Percentiles rank a stretch among this genome's conserved stretches.
These are phyloP conservation scores for Thaleichthys pacificus DNA, from an alignment of 2,797 vertebrate genomes.

Conservation along the genomic window DNA sequence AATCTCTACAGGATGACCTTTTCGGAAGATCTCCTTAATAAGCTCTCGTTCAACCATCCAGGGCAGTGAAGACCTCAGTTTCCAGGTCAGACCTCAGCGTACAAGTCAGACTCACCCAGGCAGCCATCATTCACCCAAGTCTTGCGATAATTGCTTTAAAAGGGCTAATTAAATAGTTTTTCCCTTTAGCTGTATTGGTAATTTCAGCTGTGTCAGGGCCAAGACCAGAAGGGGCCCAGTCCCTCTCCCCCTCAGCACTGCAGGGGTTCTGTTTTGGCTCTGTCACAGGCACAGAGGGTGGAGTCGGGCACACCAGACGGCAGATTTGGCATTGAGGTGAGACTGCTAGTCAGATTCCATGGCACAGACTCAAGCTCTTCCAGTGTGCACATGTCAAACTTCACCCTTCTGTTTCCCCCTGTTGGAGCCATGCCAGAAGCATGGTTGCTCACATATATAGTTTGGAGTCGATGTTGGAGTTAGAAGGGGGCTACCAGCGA, in stretches of 20 bases:
- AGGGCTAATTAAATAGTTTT: conserved; percentile 66
- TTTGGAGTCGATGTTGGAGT: background rate
- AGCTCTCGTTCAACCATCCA: conserved; percentile 18
- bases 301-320: conserved; percentile 32
- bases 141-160: conserved; percentile 63
- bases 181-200: conserved; percentile 45
- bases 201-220: conserved; percentile 45
- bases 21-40: conserved; percentile 20
- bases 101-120: conserved; percentile 37
- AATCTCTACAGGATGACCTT: background rate
- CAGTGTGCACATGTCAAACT: conserved; percentile 55
- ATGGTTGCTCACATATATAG: conserved; percentile 17
- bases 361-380: conserved; percentile 51
- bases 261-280: conserved; percentile 56
- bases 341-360: conserved; percentile 53
- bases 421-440: conserved; percentile 23
- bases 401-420: conserved; percentile 53
- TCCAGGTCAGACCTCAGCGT: conserved; percentile 32
- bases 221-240: conserved; percentile 35
- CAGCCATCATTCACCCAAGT: conserved; percentile 47
- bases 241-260: conserved; percentile 33
- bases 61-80: conserved; percentile 32
- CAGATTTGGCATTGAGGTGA: conserved; percentile 50
- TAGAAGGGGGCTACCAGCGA: background rate
- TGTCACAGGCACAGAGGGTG: conserved; percentile 56